Conservation (phyloP, 2,797 vertebrate species). For the Danio choprae region DNA sequence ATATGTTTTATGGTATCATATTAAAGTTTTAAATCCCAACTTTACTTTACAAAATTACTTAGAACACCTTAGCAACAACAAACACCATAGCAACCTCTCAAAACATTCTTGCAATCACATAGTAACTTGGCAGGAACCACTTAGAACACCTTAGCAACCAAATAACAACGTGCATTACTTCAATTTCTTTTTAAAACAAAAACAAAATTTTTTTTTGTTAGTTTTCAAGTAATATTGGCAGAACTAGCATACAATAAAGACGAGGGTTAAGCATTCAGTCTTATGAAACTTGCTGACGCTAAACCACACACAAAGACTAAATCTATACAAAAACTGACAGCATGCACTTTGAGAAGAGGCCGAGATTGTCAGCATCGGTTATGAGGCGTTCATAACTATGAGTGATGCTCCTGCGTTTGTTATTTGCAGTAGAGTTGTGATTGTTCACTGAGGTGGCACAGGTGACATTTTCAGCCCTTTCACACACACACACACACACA, state of each 20-base stretch:
- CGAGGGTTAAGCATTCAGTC: not conserved
- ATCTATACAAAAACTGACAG: conserved; percentile 35
- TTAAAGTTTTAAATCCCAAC: too few species aligned
- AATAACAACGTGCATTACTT: not conserved
- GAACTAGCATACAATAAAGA: not conserved
- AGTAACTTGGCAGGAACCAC: not conserved
- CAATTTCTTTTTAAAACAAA: not conserved
- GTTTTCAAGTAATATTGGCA: not conserved
- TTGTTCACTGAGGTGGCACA: conserved; percentile 46
- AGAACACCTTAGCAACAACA: not conserved
- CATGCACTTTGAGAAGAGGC: conserved; percentile 32
- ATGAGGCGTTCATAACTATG: conserved; percentile 34
- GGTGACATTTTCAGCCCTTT: conserved; percentile 23
- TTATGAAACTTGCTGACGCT: not conserved
- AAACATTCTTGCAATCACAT: not conserved
- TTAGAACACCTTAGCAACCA: not conserved
- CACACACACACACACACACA: not conserved
- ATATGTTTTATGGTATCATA: too few species aligned
- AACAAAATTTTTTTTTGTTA: too few species aligned
- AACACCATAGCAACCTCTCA: not conserved
- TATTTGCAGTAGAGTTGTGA: conserved; percentile 42
- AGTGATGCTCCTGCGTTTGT: conserved; percentile 39
- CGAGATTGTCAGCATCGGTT: conserved; percentile 32
- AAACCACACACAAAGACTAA: not conserved
- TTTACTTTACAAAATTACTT: too few species aligned